Evolutionary conservation across 2,888 invertebrate genomes (phyloP).

Genomic region (Dynastes grantii): DNA sequence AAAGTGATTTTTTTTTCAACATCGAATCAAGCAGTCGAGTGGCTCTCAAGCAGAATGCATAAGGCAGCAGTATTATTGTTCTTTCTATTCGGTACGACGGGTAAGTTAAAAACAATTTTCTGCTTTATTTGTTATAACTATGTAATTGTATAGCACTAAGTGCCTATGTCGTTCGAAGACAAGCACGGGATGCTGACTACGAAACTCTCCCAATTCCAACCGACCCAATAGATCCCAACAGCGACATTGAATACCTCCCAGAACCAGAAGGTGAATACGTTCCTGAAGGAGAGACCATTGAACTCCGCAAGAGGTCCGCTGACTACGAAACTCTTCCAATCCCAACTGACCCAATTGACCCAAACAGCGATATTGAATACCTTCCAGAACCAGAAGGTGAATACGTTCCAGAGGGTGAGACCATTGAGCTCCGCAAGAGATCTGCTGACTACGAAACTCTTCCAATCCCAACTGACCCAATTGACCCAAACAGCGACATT

Average conservation of each 20-base stretch:
- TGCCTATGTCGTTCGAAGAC: not conserved
- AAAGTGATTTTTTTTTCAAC: not conserved
- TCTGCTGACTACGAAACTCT: not conserved
- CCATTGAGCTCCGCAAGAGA: not conserved
- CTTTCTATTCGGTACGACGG: not conserved
- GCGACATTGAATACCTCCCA: not conserved
- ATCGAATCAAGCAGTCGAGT: no score
- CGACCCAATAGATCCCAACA: not conserved
- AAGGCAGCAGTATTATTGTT: not conserved
- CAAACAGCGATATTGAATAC: not conserved
- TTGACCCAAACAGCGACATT: not conserved
- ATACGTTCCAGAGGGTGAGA: not conserved
- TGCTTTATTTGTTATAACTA: not conserved
- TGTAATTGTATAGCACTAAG: not conserved
- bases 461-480: not conserved
- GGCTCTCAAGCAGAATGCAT: no score
- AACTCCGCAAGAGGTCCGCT: not conserved
- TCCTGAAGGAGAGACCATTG: not conserved
- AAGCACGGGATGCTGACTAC: not conserved
- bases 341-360: not conserved
- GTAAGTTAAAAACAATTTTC: not conserved
- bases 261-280: conserved; percentile 1
- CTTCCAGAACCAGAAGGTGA: not conserved
- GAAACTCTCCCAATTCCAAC: not conserved
- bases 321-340: not conserved